phyloP scores from a whole-genome alignment of 2,797 vertebrate genomes.

The Alosa sapidissima region DNA sequence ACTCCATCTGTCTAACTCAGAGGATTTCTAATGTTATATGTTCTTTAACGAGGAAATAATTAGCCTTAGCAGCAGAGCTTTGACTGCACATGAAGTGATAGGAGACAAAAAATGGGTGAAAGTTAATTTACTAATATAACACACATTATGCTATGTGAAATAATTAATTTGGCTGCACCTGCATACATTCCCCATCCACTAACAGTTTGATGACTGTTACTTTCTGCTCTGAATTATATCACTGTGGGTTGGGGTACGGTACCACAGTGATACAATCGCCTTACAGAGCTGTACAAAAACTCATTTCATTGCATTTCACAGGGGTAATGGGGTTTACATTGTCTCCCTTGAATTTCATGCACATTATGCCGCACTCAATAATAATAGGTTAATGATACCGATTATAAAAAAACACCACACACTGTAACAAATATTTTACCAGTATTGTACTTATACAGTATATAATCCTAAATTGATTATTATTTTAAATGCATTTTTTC shows the following conservation, averaged over 20 bases:
- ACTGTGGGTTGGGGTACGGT: background rate
- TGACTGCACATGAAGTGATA: no score
- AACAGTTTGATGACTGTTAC: background rate
- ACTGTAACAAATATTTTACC: background rate
- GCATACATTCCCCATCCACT: background rate
- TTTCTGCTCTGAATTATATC: background rate
- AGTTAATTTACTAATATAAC: background rate
- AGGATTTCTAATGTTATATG: background rate
- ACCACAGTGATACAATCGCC: background rate
- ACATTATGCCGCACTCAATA: background rate
- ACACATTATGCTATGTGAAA: background rate
- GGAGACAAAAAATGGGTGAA: no score
- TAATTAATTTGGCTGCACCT: background rate
- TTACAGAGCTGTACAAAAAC: slow-evolving; percentile 41
- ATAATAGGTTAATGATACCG: background rate
- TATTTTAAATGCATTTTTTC: background rate
- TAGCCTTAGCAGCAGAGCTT: background rate
- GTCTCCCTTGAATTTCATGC: background rate
- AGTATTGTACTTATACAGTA: no score
- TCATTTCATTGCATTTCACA: background rate
- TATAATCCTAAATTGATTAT: background rate
- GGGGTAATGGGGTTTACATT: background rate
- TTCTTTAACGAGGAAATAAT: background rate
- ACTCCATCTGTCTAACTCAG: no score
- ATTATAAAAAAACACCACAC: background rate